phyloP scores from a whole-genome alignment of 2,888 invertebrate species.

The Pristionchus entomophagus region DNA sequence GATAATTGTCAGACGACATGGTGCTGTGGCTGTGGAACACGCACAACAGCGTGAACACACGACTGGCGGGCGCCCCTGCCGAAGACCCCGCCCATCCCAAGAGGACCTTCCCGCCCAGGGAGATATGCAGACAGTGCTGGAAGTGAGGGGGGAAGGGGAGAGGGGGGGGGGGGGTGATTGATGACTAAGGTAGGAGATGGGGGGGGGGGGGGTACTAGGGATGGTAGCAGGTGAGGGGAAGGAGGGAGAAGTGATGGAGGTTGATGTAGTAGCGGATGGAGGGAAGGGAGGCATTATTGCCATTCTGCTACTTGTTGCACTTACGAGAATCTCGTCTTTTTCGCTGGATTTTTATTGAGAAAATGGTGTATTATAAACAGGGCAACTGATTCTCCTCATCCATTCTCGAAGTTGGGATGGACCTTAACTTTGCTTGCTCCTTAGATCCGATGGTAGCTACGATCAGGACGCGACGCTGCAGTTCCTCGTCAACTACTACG shows the following conservation, averaged over 20 bases:
- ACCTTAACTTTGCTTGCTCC: too few species aligned
- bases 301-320: too few species aligned
- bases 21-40: slow-evolving; percentile 94
- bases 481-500: slow-evolving; percentile 71
- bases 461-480: slow-evolving; percentile 67
- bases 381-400: too few species aligned
- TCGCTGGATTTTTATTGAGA: too few species aligned
- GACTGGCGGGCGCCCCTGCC: slow-evolving; percentile 87
- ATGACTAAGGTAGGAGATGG: too few species aligned
- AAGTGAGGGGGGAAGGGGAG: neutral
- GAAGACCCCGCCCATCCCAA: slow-evolving; percentile 94
- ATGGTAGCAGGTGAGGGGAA: neutral
- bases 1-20: slow-evolving; percentile 84
- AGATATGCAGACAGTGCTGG: slow-evolving; percentile 41
- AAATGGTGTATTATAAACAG: too few species aligned
- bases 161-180: neutral
- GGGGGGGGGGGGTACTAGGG: too few species aligned
- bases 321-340: too few species aligned
- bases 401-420: too few species aligned
- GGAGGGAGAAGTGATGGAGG: neutral
- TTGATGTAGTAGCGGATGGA: too few species aligned
- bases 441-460: slow-evolving; percentile 48
- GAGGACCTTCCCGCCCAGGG: slow-evolving; percentile 76
- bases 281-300: too few species aligned
- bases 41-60: slow-evolving; percentile 91